phyloP scores from a whole-genome alignment of 1,140 invertebrate genomes.

The Magallana ariakensis region DNA sequence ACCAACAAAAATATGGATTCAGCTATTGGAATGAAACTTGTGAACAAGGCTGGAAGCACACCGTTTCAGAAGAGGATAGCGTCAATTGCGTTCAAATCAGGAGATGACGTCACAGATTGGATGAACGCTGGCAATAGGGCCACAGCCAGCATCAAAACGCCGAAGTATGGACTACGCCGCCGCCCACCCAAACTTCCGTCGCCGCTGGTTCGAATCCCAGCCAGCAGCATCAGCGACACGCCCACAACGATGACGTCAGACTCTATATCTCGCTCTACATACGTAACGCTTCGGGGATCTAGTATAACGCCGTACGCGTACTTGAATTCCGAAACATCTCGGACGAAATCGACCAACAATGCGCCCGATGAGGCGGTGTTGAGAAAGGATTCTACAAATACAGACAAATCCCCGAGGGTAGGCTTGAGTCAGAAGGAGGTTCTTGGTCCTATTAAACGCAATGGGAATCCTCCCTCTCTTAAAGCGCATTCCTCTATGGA shows the following conservation, averaged over 20 bases:
- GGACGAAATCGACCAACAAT: neutral
- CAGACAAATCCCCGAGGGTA: neutral
- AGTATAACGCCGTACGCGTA: constrained; percentile 46
- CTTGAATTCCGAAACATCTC: neutral
- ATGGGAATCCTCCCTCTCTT: constrained; percentile 14
- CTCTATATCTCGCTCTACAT: constrained; percentile 42
- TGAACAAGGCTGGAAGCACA: constrained; percentile 33
- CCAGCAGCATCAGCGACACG: constrained; percentile 16
- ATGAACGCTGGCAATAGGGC: constrained; percentile 20
- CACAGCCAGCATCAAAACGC: constrained; percentile 26
- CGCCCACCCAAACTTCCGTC: constrained; percentile 40
- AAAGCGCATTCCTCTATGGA: neutral
- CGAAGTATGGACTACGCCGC: constrained; percentile 28
- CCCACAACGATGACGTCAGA: constrained; percentile 39
- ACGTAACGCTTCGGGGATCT: constrained; percentile 42
- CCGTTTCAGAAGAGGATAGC: constrained; percentile 43
- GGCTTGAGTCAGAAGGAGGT: constrained; percentile 27
- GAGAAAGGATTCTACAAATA: neutral
- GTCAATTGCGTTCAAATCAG: constrained; percentile 32
- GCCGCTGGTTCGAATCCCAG: constrained; percentile 19
- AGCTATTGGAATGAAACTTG: neutral
- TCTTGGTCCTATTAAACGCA: constrained; percentile 5
- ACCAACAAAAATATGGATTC: constrained; percentile 18
- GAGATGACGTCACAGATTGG: constrained; percentile 38
- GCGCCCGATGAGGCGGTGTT: neutral